Evolutionary conservation across 1,140 invertebrate genomes (phyloP), one percentile per base, ranked within the genome.

Genomic region (Tribolium madens): DNA sequence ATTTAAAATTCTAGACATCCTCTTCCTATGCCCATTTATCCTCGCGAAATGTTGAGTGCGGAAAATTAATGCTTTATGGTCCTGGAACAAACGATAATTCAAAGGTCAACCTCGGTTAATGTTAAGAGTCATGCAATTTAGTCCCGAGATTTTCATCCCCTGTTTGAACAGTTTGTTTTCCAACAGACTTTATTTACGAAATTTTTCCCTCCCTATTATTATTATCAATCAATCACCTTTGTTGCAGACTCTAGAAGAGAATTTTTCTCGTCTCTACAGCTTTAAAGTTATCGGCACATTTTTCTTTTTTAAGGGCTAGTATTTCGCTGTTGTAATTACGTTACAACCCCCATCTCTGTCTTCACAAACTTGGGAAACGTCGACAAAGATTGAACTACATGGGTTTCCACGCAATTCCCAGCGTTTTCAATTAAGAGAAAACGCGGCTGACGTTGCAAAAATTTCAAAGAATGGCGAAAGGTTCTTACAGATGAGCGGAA

Each of bases 351-450:
- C 12, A 2, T 57, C 52, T 26, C 52, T 57, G 18, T 57, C 52
- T 21, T 57, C 15, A 7, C 52, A 57, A 26, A 57, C 10, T 36
- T 26, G 53, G 9, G 10, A 60, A 60, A 10, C 3, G 53, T 31
- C 53, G 17, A 15, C 53, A 64, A 64, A 26, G 57, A 64, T 64
- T 64, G 21, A 18, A 64, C 18, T 64, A 33, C 57, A 64, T 14
- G 21, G 48, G 18, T 14, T 64, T 64, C 57, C 57, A 64, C 57
- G 57, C 57, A 64, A 33, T 64, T 64, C 17, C 12, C 18, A 33
- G 1, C 57, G 57, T 64, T 64, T 64, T 64, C 57, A 64, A 64
- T 64, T 64, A 64, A 64, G 57, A 64, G 57, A 64, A 64, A 26
- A 64, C 57, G 36, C 57, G 26, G 9, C 26, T 33, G 26, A 33